Evolutionary conservation across 2,113 vertebrate genomes (phyloP).

Genomic region (Pseudonaja textilis): DNA sequence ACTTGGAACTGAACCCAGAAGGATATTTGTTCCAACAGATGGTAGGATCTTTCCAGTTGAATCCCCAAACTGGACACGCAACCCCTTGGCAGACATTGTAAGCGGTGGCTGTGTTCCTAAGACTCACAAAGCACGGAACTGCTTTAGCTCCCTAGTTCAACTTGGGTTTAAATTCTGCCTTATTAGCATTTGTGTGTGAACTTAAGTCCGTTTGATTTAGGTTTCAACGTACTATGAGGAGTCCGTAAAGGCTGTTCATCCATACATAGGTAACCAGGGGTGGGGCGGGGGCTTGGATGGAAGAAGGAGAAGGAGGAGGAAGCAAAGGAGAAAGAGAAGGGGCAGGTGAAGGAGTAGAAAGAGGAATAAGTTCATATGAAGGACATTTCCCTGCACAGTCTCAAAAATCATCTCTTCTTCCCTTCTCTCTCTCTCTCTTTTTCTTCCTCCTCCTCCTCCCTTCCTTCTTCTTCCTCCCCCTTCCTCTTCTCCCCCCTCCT

Average conservation of each 20-base stretch:
- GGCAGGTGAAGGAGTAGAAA: not conserved
- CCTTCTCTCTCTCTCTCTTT: no score
- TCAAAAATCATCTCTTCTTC: no score
- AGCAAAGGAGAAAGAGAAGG: rapidly evolving
- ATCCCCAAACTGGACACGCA: not conserved
- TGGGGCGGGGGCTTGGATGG: no score
- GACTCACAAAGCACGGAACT: not conserved
- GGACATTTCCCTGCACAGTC: not conserved
- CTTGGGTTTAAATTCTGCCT: not conserved
- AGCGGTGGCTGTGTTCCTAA: not conserved
- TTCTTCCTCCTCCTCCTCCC: no score
- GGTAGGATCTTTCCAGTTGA: not conserved
- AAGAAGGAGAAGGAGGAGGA: no score
- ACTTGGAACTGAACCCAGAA: no score
- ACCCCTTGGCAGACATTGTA: not conserved
- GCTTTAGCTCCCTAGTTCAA: not conserved
- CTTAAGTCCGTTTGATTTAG: not conserved
- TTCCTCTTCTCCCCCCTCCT: not conserved
- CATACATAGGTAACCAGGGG: not conserved
- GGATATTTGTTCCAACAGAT: no score
- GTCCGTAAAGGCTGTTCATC: not conserved
- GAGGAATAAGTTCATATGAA: not conserved
- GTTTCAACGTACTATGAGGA: no score
- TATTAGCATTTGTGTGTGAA: not conserved
- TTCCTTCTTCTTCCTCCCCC: rapidly evolving